Conservation (phyloP, 2,113 vertebrate species). For the Trogon melanurus region DNA sequence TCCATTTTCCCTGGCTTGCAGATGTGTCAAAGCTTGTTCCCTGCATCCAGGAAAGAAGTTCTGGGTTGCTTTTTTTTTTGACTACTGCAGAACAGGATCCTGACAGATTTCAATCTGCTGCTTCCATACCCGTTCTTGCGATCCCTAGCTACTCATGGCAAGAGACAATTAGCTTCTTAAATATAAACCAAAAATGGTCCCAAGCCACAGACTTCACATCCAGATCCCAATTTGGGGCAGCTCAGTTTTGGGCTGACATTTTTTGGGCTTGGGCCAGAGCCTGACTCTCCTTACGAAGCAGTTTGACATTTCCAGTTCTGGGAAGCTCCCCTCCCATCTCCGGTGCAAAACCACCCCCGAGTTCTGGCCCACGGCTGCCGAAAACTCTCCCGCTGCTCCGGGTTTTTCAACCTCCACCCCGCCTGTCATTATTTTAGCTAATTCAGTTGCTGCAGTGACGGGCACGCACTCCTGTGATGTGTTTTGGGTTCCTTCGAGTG, state of each 20-base stretch:
- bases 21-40: slow-evolving; percentile 10
- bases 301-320: slow-evolving; percentile 61
- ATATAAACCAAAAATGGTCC: slow-evolving; percentile 45
- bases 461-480: neutral
- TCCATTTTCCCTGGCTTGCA: slow-evolving; percentile 52
- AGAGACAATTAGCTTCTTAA: slow-evolving; percentile 46
- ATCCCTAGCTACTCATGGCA: slow-evolving; percentile 10
- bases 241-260: slow-evolving; percentile 42
- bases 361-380: neutral
- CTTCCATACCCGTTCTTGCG: neutral
- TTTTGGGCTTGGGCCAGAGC: slow-evolving; percentile 23
- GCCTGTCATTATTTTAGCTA: neutral
- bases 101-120: neutral
- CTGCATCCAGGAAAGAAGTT: neutral
- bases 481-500: neutral
- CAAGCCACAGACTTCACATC: slow-evolving; percentile 50
- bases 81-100: slow-evolving; percentile 33
- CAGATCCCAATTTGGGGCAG: slow-evolving; percentile 48
- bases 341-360: neutral
- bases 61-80: neutral
- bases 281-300: slow-evolving; percentile 10
- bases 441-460: neutral
- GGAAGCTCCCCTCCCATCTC: neutral
- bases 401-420: neutral
- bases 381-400: neutral